phyloP scores from a whole-genome alignment of 2,888 invertebrate species.

The Coenonympha arcania region DNA sequence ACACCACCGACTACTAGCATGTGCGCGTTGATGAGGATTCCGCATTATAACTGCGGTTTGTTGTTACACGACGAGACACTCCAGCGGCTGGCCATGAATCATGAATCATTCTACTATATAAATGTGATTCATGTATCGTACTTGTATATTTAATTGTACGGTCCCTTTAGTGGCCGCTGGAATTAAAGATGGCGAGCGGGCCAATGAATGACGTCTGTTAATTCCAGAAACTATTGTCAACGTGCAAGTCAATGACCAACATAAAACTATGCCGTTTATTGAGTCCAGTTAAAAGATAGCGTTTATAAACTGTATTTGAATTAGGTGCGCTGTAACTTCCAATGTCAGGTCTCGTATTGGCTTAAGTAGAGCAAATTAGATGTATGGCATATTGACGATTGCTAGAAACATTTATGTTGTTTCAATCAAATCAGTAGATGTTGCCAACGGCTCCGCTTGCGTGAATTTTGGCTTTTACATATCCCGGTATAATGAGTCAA shows the following conservation, averaged over 20 bases:
- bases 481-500: too few relatives aligned
- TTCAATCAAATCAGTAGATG: too few relatives aligned
- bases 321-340: constrained; percentile 9
- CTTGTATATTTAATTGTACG: constrained; percentile 45
- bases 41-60: constrained; percentile 55
- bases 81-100: constrained; percentile 58
- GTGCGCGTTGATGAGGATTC: constrained; percentile 41
- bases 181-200: constrained; percentile 31
- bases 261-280: constrained; percentile 15
- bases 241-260: constrained; percentile 45
- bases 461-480: too few relatives aligned
- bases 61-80: constrained; percentile 61
- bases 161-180: constrained; percentile 27
- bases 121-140: constrained; percentile 60
- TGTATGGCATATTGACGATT: constrained; percentile 9
- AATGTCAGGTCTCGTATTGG: constrained; percentile 10
- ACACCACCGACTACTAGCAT: constrained; percentile 35
- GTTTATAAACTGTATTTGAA: constrained; percentile 4
- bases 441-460: too few relatives aligned
- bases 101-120: constrained; percentile 60
- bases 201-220: constrained; percentile 46
- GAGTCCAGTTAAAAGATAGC: constrained; percentile 10
- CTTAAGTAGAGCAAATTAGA: constrained; percentile 10
- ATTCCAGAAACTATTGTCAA: constrained; percentile 43
- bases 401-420: too few relatives aligned